Percentiles rank a stretch among this genome's conserved stretches.
phyloP scores from a whole-genome alignment of 2,113 vertebrate species.

The Pipa parva region DNA sequence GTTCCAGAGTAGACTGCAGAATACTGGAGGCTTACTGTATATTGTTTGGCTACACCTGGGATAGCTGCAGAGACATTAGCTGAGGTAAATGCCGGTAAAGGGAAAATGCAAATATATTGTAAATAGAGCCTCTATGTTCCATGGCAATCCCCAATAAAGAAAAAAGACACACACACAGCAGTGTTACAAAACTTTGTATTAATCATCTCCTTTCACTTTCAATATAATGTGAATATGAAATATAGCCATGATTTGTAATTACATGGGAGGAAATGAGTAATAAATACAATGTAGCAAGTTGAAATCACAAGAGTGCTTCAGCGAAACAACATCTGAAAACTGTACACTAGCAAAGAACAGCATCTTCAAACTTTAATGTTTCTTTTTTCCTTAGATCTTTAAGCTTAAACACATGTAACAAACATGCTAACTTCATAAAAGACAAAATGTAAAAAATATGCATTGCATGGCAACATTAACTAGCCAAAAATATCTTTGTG shows the following conservation, averaged over 20 bases:
- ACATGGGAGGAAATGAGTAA: slow-evolving; percentile 72
- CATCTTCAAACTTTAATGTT: slow-evolving; percentile 70
- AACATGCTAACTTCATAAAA: slow-evolving; percentile 75
- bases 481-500: slow-evolving; percentile 82
- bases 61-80: too few relatives aligned
- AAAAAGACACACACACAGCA: slow-evolving; percentile 55
- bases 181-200: slow-evolving; percentile 84
- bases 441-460: slow-evolving; percentile 73
- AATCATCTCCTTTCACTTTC: slow-evolving; percentile 79
- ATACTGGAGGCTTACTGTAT: too few relatives aligned
- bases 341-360: slow-evolving; percentile 77
- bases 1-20: too few relatives aligned
- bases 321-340: slow-evolving; percentile 74
- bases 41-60: too few relatives aligned
- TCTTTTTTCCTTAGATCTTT: slow-evolving; percentile 55
- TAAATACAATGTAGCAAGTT: slow-evolving; percentile 76
- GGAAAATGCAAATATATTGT: not conserved
- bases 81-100: too few relatives aligned
- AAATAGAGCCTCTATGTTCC: not conserved
- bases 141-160: not conserved
- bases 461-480: slow-evolving; percentile 78
- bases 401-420: slow-evolving; percentile 77
- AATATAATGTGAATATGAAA: slow-evolving; percentile 73
- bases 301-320: slow-evolving; percentile 70
- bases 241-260: slow-evolving; percentile 70